These are phyloP conservation scores for Nyctibius grandis DNA, from an alignment of 2,797 vertebrate genomes.

Conservation along the genomic window DNA sequence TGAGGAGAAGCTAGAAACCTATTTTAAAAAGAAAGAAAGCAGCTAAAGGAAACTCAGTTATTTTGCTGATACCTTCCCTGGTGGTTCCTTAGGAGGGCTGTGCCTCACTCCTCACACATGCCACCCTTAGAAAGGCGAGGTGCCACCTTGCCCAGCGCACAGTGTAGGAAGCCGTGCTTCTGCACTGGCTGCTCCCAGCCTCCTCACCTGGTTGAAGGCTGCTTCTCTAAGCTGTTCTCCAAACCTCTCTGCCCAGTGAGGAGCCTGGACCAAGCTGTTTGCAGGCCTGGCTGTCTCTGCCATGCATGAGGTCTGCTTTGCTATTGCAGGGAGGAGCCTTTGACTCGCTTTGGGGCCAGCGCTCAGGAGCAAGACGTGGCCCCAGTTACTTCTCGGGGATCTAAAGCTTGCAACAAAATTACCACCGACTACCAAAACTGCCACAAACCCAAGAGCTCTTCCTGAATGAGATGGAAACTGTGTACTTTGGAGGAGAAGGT, in stretches of 20 bases:
- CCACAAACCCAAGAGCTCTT: neutral
- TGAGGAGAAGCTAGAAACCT: neutral
- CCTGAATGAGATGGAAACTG: rapidly evolving
- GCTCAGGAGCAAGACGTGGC: neutral
- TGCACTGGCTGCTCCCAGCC: neutral
- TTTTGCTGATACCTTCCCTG: neutral
- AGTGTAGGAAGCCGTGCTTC: neutral
- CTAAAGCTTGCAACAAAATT: neutral
- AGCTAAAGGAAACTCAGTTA: neutral
- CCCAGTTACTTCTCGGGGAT: neutral
- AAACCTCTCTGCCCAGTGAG: neutral
- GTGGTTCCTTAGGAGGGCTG: neutral
- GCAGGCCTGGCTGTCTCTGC: neutral
- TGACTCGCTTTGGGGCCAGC: neutral
- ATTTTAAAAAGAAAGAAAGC: neutral
- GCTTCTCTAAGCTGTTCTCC: neutral
- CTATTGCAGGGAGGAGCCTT: neutral
- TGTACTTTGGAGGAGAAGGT: neutral
- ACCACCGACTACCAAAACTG: neutral
- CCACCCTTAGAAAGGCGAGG: neutral
- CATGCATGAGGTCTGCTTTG: neutral
- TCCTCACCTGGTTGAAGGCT: neutral
- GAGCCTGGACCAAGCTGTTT: neutral
- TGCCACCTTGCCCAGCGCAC: neutral
- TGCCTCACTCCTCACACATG: neutral